These are phyloP conservation scores for Xenops minutus DNA, from an alignment of 2,797 vertebrate genomes.

Conservation along the genomic window DNA sequence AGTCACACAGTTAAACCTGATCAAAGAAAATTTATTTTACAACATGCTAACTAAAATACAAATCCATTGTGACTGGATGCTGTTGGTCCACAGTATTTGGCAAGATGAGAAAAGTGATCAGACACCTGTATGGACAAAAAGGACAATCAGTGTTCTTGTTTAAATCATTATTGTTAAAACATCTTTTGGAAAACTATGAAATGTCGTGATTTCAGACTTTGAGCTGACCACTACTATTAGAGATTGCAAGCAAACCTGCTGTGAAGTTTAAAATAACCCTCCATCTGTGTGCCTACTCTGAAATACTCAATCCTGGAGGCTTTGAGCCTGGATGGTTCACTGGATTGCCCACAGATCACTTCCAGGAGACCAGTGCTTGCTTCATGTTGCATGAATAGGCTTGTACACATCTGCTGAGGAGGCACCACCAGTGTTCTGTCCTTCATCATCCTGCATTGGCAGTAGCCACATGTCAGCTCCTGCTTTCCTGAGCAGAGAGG, in stretches of 20 bases:
- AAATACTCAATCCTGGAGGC: not conserved
- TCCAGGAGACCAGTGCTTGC: not conserved
- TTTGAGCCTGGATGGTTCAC: not conserved
- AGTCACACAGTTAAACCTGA: not conserved
- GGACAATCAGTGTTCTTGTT: not conserved
- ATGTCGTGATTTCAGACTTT: not conserved
- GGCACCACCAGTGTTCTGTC: rapidly evolving
- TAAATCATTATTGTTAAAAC: not conserved
- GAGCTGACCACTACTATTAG: not conserved
- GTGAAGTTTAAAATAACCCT: not conserved
- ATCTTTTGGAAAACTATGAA: not conserved
- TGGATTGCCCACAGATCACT: not conserved
- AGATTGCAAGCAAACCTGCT: not conserved
- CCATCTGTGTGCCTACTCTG: not conserved
- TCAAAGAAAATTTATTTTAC: not conserved
- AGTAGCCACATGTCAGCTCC: not conserved
- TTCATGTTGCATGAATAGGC: rapidly evolving
- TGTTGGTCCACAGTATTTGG: not conserved
- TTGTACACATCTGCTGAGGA: not conserved
- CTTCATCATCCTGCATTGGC: not conserved
- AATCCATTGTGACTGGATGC: not conserved
- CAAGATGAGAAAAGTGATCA: not conserved
- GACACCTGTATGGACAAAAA: not conserved
- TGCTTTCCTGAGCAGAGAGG: not conserved
- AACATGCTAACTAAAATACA: not conserved